Conservation (phyloP, 2,797 vertebrate genomes). For the Tauraco hartlaubi region DNA sequence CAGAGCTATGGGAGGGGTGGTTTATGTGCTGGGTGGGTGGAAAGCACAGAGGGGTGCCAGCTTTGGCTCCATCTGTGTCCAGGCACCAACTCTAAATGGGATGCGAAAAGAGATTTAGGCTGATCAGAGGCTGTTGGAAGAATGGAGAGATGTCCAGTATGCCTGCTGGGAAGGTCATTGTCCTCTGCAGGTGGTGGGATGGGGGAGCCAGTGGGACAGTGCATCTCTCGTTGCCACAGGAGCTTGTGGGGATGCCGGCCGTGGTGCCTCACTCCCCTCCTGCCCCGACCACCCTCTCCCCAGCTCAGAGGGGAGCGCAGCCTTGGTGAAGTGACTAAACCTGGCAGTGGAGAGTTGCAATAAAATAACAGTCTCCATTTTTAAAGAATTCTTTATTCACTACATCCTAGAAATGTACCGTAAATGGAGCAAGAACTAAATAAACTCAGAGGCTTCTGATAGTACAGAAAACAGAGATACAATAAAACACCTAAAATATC, state of each 20-base stretch:
- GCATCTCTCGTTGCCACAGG: rapidly evolving
- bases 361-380: constrained; percentile 55
- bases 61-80: neutral
- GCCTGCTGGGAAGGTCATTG: neutral
- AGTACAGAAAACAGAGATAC: constrained; percentile 83
- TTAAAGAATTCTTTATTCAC: constrained; percentile 97
- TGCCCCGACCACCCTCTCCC: neutral
- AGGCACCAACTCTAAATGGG: neutral
- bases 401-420: constrained; percentile 86
- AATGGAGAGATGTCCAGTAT: neutral
- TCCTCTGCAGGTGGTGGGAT: neutral
- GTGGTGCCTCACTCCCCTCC: neutral
- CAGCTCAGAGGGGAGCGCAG: neutral
- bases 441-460: constrained; percentile 80
- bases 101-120: neutral
- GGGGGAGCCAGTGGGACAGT: neutral
- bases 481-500: constrained; percentile 84
- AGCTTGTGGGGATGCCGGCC: neutral
- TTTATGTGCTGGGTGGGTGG: neutral
- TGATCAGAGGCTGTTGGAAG: neutral
- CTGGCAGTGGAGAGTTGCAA: constrained; percentile 21
- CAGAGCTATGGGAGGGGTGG: neutral
- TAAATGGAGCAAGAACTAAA: constrained; percentile 91
- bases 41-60: neutral
- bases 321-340: neutral